These are phyloP conservation scores for Paramacrobiotus metropolitanus DNA, from an alignment of 1,140 invertebrate genomes.

Conservation along the genomic window DNA sequence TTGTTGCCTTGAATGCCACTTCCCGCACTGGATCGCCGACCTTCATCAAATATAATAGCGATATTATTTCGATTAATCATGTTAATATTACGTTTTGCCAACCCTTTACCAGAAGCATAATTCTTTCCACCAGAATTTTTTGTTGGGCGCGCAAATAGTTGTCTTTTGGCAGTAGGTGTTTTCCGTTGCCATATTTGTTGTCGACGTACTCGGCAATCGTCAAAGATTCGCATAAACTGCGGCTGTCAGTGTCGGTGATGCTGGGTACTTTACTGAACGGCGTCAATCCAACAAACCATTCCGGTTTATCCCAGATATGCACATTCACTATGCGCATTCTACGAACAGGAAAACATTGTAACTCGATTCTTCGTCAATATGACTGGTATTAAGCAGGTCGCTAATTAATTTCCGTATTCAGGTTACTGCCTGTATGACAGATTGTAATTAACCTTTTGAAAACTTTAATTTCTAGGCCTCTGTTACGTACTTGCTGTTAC, in stretches of 20 bases:
- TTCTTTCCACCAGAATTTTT: not conserved
- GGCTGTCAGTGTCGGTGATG: not conserved
- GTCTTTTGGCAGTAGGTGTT: not conserved
- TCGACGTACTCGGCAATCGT: not conserved
- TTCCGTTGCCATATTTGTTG: not conserved
- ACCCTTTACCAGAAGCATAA: not conserved
- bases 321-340: not conserved
- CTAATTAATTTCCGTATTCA: too few species aligned
- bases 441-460: too few species aligned
- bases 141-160: too few species aligned
- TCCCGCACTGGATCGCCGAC: not conserved
- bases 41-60: not conserved
- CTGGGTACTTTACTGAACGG: not conserved
- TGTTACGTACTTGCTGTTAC: too few species aligned
- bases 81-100: not conserved
- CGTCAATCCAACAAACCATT: not conserved
- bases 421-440: not conserved
- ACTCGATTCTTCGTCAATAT: not conserved
- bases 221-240: not conserved
- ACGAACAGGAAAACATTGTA: not conserved
- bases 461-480: too few species aligned
- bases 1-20: not conserved
- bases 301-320: not conserved
- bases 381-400: too few species aligned
- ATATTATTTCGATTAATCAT: not conserved